These are phyloP conservation scores for Pararge aegeria DNA, from an alignment of 1,140 invertebrate genomes.

Conservation along the genomic window DNA sequence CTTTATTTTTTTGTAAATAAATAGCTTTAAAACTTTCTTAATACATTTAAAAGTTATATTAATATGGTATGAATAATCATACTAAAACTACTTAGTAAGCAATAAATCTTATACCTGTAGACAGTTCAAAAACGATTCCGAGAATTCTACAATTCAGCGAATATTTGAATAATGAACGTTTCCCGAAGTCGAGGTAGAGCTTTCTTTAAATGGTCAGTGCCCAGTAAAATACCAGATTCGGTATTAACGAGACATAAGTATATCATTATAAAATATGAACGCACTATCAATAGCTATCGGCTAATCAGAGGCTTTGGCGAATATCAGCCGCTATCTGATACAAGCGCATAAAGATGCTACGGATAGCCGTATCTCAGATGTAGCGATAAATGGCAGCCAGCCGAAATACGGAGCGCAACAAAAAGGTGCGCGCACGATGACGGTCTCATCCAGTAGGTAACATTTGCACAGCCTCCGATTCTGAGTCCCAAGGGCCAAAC, in stretches of 20 bases:
- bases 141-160: background rate
- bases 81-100: too few species aligned
- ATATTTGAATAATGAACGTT: conserved; percentile 13
- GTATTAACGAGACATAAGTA: conserved; percentile 40
- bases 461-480: background rate
- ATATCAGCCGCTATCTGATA: conserved; percentile 65
- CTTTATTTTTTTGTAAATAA: too few species aligned
- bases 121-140: background rate
- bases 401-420: conserved; percentile 69
- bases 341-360: conserved; percentile 62
- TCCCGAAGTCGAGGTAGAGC: background rate
- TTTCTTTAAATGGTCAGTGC: conserved; percentile 9
- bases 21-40: too few species aligned
- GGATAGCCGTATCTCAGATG: conserved; percentile 71
- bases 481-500: background rate
- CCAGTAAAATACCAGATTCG: conserved; percentile 14
- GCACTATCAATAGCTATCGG: conserved; percentile 56
- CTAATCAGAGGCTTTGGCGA: conserved; percentile 61
- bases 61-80: too few species aligned
- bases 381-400: conserved; percentile 72
- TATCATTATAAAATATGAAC: conserved; percentile 53
- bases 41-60: too few species aligned
- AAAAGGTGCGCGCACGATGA: conserved; percentile 59
- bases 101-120: background rate
- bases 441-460: conserved; percentile 33